Evolutionary conservation across 2,113 vertebrate species (phyloP).

Genomic region (Mormyrus lacerda): DNA sequence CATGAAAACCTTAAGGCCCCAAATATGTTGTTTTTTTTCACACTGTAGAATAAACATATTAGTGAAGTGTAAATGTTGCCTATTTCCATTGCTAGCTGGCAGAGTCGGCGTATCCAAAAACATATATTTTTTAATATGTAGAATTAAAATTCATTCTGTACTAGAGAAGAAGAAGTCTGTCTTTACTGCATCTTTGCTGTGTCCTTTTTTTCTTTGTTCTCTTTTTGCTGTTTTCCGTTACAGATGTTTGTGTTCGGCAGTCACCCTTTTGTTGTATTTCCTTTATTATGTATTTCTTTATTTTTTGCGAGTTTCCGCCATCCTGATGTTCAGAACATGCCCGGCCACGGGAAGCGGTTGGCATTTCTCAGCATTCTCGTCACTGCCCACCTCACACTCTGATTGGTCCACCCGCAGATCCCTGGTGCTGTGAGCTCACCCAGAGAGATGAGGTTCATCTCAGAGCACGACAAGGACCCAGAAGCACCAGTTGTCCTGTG

Average conservation of each 20-base stretch:
- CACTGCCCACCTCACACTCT: background rate
- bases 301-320: background rate
- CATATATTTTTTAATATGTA: background rate
- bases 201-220: background rate
- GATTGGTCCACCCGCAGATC: conserved; percentile 54
- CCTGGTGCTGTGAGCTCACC: conserved; percentile 63
- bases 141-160: background rate
- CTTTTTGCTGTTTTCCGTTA: background rate
- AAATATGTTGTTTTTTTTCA: background rate
- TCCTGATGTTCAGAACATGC: background rate
- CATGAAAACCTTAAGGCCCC: background rate
- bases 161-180: background rate
- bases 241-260: background rate
- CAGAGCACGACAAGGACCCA: conserved; percentile 61
- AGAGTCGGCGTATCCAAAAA: background rate
- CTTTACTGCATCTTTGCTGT: background rate
- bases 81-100: background rate
- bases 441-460: conserved; percentile 63
- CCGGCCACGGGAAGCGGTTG: background rate
- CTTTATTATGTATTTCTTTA: background rate
- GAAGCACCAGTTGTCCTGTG: conserved; percentile 60
- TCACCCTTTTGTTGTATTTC: background rate
- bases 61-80: background rate
- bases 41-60: background rate
- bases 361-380: background rate